Evolutionary conservation across 2,888 invertebrate species (phyloP), one percentile per base, ranked within the genome.

Genomic region (Phasia obesa): DNA sequence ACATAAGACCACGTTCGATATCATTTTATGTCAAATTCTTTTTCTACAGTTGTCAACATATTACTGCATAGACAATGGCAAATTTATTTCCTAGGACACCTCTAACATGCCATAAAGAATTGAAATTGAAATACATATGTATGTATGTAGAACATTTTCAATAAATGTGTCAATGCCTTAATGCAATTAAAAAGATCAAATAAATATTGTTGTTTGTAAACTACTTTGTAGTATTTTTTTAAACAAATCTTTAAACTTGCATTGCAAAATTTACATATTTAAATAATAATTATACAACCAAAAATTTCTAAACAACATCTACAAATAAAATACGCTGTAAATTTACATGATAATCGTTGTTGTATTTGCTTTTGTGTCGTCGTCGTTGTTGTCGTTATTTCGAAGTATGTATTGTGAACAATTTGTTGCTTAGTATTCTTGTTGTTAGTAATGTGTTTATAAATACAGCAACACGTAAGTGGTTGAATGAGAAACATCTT

Each of bases 381-480:
- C 38, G 73, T 47, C 23, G n/a, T n/a, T n/a, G n/a, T n/a, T n/a
- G n/a, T n/a, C n/a, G n/a, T n/a, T n/a, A n/a, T 73, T 67, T 57
- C 55, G 47, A 27, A 53, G 42, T 35, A 47, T 25, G 42, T 35
- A 4, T 4, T 25, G 38, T 74, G 42, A 53, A 62, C 55, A 38
- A 42, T 23, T 31, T 65, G 51, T 70, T 69, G 62, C 11, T 62
- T 35, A 21, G 6, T 47, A n/a, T 35, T 47, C 19, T 49, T 51
- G 11, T 65, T 62, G 73, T 84, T 84, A 77, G 84, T 84, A 77
- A 80, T 77, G 38, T 70, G 21, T 80, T 80, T 84, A 84, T 57
- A 77, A 76, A 77, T 84, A 77, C 77, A 79, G 53, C 80, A 77
- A 77, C 73, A 80, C 73, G 81, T 84, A 77, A 77, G 73, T 25